Base-by-base conservation (phyloP, 2,888 invertebrate genomes). In the Hyles lineata region DNA sequence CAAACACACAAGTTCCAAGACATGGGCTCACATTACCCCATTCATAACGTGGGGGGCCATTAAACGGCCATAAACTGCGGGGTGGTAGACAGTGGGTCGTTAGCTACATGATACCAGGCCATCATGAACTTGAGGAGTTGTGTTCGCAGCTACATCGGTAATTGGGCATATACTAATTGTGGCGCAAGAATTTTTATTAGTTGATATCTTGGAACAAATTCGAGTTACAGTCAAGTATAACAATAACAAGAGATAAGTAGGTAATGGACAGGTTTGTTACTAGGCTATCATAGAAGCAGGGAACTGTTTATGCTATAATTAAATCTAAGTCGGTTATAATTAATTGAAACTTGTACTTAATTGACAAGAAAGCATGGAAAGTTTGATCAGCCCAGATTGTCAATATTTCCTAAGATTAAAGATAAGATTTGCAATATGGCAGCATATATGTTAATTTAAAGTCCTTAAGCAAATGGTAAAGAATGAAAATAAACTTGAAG, bases 1-100 rank as follows among this genome's bases (percentile, higher is more conserved):
- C 35, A 67, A 58, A 63, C 63, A 58, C 43, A 32, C 55, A 43
- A 58, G 29, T 72, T 63, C 63, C 72, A 67, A 72, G 63, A 67
- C 35, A 55, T 61, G 60, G 17, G 85, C 91, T 93, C 93, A 86
- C 82, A 90, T 94, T 94, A 92, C 94, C 67, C 88, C 92, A 93
- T 94, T 94, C 93, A 93, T 92, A 87, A 90, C 89, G 85, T 90
- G 88, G 89, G 89, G 87, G 89, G 77, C 89, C 90, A 93, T 94
- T 94, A 94, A 93, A 93, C 88, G 90, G 88, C 90, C 92, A 91
- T 94, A 92, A 92, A 73, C 60, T 71, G 70, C 60, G 70, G 70
- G 43, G 70, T 59, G 70, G 58, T 58, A 91, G 92, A 94, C 94
- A 94, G 93, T 87, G 87, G 83, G 85, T 93, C 94, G 92, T 94